A percentile compares a stretch with the other conserved stretches of the same genome.
These are phyloP conservation scores for Acholoe squamosa DNA, from an alignment of 2,888 invertebrate species.

Conservation along the genomic window DNA sequence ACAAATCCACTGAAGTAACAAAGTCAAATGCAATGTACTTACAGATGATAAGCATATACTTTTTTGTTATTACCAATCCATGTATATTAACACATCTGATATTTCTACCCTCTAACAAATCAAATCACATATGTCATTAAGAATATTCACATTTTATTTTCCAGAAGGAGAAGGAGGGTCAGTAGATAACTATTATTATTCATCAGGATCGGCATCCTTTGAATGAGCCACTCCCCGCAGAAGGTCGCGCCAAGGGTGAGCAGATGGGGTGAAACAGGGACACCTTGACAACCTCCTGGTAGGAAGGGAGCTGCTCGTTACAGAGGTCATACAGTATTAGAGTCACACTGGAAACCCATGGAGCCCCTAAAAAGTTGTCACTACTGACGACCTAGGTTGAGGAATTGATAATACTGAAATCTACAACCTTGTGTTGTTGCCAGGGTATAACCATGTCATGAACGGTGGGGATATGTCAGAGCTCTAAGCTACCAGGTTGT, in stretches of 20 bases:
- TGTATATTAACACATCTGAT: neutral
- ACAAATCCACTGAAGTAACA: too few species aligned
- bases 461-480: too few species aligned
- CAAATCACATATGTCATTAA: too few species aligned
- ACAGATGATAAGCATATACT: neutral
- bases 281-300: neutral
- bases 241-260: neutral
- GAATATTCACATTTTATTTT: neutral
- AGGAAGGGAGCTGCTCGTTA: neutral
- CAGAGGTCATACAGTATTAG: constrained; percentile 32
- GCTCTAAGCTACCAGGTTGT: too few species aligned
- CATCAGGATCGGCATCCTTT: constrained; percentile 51
- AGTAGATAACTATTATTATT: constrained; percentile 48
- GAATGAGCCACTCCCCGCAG: constrained; percentile 1
- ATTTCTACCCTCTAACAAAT: too few species aligned
- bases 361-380: neutral
- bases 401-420: too few species aligned
- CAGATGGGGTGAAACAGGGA: too few species aligned
- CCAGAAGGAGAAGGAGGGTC: constrained; percentile 46
- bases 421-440: too few species aligned
- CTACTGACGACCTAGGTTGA: too few species aligned
- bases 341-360: neutral
- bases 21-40: neutral
- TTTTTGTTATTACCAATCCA: neutral
- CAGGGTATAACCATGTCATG: too few species aligned